Evolutionary conservation across 2,888 invertebrate genomes (phyloP).

Genomic region (Plebejus argus): DNA sequence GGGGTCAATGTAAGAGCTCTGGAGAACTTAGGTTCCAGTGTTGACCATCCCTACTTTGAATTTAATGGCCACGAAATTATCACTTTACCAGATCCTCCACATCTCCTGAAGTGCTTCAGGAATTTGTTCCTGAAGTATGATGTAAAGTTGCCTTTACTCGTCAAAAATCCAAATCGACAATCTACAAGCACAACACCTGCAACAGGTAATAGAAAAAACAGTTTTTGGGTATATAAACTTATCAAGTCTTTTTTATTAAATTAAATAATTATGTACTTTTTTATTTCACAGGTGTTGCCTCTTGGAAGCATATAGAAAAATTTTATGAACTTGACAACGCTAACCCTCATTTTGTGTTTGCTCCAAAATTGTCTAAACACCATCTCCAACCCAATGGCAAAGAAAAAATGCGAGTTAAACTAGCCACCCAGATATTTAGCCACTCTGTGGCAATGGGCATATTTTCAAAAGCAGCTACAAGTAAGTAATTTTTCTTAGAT

Average conservation of each 20-base stretch:
- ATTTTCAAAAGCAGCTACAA: neutral
- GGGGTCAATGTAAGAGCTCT: neutral
- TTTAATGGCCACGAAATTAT: too few relatives aligned
- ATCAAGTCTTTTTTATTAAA: neutral
- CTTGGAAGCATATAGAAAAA: neutral
- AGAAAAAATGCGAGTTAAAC: neutral
- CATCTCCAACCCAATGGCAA: neutral
- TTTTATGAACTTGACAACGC: neutral
- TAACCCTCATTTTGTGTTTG: neutral
- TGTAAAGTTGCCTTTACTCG: too few relatives aligned
- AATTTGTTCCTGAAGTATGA: too few relatives aligned
- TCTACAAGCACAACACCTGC: too few relatives aligned
- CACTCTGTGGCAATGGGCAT: neutral
- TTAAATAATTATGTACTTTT: neutral
- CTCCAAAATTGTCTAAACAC: neutral
- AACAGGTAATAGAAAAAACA: neutral
- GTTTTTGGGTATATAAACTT: slow-evolving; percentile 4
- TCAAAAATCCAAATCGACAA: too few relatives aligned
- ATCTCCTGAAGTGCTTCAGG: too few relatives aligned
- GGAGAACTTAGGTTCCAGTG: too few relatives aligned
- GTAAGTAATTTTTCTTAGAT: neutral
- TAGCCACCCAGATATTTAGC: neutral
- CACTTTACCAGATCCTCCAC: too few relatives aligned
- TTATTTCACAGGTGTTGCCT: neutral
- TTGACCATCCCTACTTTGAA: too few relatives aligned